Conservation (phyloP, 2,113 vertebrate genomes). For the Oncorhynchus tshawytscha region DNA sequence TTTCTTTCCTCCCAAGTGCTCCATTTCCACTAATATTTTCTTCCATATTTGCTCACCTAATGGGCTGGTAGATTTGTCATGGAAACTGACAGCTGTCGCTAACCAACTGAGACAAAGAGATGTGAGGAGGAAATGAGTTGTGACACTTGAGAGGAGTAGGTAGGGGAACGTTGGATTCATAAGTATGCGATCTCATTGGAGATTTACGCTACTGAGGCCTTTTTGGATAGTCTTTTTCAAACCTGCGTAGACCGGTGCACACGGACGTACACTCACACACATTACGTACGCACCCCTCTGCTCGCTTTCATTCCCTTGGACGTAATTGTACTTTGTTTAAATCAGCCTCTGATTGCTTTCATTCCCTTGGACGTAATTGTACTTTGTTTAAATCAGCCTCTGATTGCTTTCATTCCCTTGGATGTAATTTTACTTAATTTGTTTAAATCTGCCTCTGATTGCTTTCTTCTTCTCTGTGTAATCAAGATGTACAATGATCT, state of each 20-base stretch:
- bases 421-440: no score
- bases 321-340: no score
- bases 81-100: not conserved
- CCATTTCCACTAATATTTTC: conserved; percentile 29
- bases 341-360: no score
- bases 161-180: no score
- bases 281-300: not conserved
- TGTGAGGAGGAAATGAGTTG: not conserved
- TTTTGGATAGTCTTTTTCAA: not conserved
- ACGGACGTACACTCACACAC: not conserved
- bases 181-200: no score
- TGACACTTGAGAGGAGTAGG: not conserved
- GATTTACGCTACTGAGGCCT: not conserved
- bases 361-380: no score
- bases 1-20: conserved; percentile 30
- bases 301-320: no score
- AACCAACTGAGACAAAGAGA: not conserved
- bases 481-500: not conserved
- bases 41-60: not conserved
- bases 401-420: no score
- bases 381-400: no score
- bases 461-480: no score
- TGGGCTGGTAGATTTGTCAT: not conserved
- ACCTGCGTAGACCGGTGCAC: not conserved
- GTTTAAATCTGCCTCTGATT: no score